A percentile compares a stretch with the other conserved stretches of the same genome.
phyloP scores from a whole-genome alignment of 2,888 invertebrate species.

The Chrysolina oricalcia region DNA sequence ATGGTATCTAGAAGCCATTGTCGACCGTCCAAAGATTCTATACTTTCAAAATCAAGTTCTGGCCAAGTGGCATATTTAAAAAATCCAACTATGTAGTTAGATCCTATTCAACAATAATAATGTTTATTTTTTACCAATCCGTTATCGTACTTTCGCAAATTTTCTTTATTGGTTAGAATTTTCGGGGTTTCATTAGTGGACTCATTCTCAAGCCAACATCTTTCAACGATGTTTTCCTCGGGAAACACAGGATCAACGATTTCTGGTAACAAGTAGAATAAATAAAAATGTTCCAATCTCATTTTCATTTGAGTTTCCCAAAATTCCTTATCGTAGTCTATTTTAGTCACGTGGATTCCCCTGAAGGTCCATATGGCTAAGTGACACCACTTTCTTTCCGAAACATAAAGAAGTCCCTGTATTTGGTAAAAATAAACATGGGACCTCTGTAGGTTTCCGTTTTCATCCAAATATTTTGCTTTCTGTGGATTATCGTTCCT shows the following conservation, averaged over 20 bases:
- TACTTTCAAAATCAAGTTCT: neutral
- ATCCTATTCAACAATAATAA: constrained; percentile 13
- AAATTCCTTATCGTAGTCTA: neutral
- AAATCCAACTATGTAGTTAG: neutral
- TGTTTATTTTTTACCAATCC: constrained; percentile 18
- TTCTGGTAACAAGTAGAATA: constrained; percentile 3
- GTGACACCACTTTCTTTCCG: constrained; percentile 30
- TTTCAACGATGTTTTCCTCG: neutral
- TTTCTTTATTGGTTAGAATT: neutral
- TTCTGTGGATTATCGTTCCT: constrained; percentile 2
- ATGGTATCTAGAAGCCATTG: neutral
- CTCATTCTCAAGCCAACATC: neutral
- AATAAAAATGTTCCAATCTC: constrained; percentile 12
- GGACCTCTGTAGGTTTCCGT: constrained; percentile 11
- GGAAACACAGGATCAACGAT: neutral
- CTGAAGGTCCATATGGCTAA: constrained; percentile 16
- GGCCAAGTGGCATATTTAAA: neutral
- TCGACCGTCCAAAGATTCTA: neutral
- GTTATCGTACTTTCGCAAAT: neutral
- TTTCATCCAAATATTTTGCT: neutral
- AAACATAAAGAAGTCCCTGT: constrained; percentile 31
- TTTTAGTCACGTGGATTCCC: constrained; percentile 26
- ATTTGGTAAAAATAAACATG: constrained; percentile 36
- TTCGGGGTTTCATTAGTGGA: neutral
- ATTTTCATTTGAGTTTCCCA: constrained; percentile 6